phyloP scores from a whole-genome alignment of 1,140 invertebrate genomes.

The Drosophila miranda region DNA sequence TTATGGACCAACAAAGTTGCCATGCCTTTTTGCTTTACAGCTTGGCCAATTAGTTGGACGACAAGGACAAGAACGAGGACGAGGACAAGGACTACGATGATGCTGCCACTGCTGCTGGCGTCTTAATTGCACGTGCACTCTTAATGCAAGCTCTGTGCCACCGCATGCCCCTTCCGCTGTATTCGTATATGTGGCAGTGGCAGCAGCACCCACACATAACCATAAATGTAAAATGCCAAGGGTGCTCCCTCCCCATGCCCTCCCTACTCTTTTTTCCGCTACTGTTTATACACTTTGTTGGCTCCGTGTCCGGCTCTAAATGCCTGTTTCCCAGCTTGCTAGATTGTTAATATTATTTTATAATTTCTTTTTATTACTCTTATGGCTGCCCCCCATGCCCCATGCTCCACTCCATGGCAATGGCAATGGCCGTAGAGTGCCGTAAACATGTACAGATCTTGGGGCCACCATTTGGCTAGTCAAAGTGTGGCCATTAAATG shows the following conservation, averaged over 20 bases:
- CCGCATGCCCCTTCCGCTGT: slow-evolving; percentile 3
- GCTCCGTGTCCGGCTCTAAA: slow-evolving; percentile 37
- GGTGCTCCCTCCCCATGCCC: slow-evolving; percentile 16
- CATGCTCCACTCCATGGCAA: slow-evolving; percentile 14
- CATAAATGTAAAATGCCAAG: slow-evolving; percentile 69
- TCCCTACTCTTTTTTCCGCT: slow-evolving; percentile 12
- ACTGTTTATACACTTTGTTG: slow-evolving; percentile 54
- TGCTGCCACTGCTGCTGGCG: slow-evolving; percentile 9
- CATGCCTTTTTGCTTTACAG: slow-evolving; percentile 22
- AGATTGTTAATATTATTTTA: slow-evolving; percentile 76
- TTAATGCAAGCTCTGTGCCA: slow-evolving; percentile 53
- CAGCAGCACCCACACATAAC: slow-evolving; percentile 49
- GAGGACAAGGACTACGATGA: slow-evolving; percentile 10
- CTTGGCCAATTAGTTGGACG: slow-evolving; percentile 59
- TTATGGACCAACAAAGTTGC: slow-evolving; percentile 56
- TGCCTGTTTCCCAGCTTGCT: slow-evolving; percentile 28
- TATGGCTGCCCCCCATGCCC: slow-evolving; percentile 1
- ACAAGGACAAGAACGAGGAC: slow-evolving; percentile 11
- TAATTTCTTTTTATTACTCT: slow-evolving; percentile 73
- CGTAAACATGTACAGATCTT: slow-evolving; percentile 35
- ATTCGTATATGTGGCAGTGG: background rate
- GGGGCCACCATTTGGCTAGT: slow-evolving; percentile 28
- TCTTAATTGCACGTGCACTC: slow-evolving; percentile 65
- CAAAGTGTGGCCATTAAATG: slow-evolving; percentile 45
- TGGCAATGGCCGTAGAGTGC: slow-evolving; percentile 19